phyloP scores from a whole-genome alignment of 1,140 invertebrate species.

The Trachelipus rathkii region DNA sequence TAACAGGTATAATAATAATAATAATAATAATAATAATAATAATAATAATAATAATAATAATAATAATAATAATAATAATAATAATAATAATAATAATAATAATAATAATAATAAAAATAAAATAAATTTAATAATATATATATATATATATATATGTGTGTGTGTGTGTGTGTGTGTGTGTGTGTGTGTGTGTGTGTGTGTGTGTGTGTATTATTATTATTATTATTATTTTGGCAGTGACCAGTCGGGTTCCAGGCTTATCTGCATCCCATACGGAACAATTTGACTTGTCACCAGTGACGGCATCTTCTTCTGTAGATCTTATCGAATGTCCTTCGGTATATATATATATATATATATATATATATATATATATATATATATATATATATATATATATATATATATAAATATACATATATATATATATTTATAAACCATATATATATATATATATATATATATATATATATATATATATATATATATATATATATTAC shows the following conservation, averaged over 20 bases:
- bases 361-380: slow-evolving; percentile 15
- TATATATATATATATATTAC: no score
- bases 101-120: no score
- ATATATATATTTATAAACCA: no score
- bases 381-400: slow-evolving; percentile 13
- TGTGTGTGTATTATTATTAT: no score
- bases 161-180: background rate
- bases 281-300: background rate
- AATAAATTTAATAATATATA: no score
- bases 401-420: background rate
- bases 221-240: background rate
- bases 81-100: no score
- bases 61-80: no score
- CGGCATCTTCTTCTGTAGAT: background rate
- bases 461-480: no score
- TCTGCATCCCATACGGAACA: background rate
- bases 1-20: background rate
- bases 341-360: background rate
- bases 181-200: background rate
- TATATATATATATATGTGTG: background rate
- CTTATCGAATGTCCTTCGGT: background rate
- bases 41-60: no score
- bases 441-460: slow-evolving; percentile 7
- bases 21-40: no score
- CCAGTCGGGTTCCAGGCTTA: background rate